Evolutionary conservation across 2,113 vertebrate genomes (phyloP).

Genomic region (Lucifuga dentata): DNA sequence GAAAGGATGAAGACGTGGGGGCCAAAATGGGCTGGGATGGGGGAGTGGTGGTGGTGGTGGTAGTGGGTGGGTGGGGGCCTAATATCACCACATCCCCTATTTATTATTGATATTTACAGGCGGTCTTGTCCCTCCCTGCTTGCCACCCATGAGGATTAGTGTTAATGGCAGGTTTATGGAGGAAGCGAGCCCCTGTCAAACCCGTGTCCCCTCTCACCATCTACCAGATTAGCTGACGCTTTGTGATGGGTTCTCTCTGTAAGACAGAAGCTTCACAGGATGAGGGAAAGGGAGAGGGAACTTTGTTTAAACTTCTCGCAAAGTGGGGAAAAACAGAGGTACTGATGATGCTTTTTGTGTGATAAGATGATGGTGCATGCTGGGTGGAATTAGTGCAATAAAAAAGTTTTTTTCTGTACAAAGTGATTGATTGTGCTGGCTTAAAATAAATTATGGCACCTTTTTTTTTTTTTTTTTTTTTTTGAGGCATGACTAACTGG

Average conservation of each 20-base stretch:
- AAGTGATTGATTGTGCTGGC: conserved; percentile 58
- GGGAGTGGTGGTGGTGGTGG: conserved; percentile 30
- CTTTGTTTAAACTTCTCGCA: conserved; percentile 71
- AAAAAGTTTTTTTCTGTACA: conserved; percentile 15
- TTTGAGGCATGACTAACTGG: conserved; percentile 16
- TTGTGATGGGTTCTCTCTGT: conserved; percentile 72
- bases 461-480: conserved; percentile 13
- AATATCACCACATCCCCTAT: conserved; percentile 72
- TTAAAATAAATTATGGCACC: conserved; percentile 50
- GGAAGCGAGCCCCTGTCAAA: conserved; percentile 75
- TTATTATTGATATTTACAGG: conserved; percentile 88
- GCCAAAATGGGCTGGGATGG: conserved; percentile 54
- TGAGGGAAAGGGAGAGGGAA: conserved; percentile 54
- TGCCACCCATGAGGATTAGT: conserved; percentile 71
- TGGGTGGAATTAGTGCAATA: conserved; percentile 43
- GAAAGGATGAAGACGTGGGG: conserved; percentile 74
- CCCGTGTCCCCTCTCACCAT: conserved; percentile 74
- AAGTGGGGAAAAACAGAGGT: conserved; percentile 44
- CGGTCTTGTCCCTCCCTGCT: conserved; percentile 59
- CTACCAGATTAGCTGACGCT: conserved; percentile 77
- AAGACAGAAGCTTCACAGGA: conserved; percentile 58
- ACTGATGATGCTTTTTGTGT: conserved; percentile 10
- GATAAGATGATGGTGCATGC: conserved; percentile 30
- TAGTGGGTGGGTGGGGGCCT: conserved; percentile 41
- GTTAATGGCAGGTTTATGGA: conserved; percentile 77